Evolutionary conservation across 1,140 invertebrate species (phyloP).

Genomic region (Aradophagus sp.): DNA sequence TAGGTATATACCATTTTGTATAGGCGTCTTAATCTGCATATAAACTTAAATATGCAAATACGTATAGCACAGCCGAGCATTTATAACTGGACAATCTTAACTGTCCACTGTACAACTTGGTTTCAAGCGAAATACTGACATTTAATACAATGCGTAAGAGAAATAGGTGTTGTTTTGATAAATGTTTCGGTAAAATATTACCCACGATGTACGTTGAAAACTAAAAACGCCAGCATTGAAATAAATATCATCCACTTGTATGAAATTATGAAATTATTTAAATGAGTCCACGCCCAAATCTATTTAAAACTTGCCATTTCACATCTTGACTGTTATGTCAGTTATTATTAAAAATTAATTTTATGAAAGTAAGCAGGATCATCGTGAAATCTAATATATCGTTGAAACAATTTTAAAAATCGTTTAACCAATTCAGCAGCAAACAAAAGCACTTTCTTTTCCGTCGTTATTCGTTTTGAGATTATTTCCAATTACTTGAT

Average conservation of each 20-base stretch:
- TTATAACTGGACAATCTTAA: constrained; percentile 46
- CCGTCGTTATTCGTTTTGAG: too few species aligned
- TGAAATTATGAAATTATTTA: too few species aligned
- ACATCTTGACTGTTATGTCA: too few species aligned
- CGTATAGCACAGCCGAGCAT: constrained; percentile 6
- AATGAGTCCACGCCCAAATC: too few species aligned
- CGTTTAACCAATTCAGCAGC: too few species aligned
- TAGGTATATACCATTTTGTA: constrained; percentile 3
- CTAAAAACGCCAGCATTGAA: not conserved
- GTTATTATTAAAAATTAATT: too few species aligned
- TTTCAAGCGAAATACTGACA: constrained; percentile 17
- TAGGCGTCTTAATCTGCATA: constrained; percentile 35
- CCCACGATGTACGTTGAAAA: not conserved
- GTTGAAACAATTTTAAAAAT: too few species aligned
- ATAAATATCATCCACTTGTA: constrained; percentile 2
- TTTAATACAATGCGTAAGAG: constrained; percentile 26
- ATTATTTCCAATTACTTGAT: too few species aligned
- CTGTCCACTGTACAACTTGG: constrained; percentile 19
- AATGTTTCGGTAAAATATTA: constrained; percentile 15
- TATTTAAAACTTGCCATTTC: too few species aligned
- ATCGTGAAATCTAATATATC: too few species aligned
- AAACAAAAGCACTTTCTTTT: too few species aligned
- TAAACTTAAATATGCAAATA: constrained; percentile 45
- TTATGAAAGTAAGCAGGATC: too few species aligned
- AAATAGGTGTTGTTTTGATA: constrained; percentile 21